These are phyloP conservation scores for Oxytorus armatus DNA, from an alignment of 2,888 invertebrate genomes.

Conservation along the genomic window DNA sequence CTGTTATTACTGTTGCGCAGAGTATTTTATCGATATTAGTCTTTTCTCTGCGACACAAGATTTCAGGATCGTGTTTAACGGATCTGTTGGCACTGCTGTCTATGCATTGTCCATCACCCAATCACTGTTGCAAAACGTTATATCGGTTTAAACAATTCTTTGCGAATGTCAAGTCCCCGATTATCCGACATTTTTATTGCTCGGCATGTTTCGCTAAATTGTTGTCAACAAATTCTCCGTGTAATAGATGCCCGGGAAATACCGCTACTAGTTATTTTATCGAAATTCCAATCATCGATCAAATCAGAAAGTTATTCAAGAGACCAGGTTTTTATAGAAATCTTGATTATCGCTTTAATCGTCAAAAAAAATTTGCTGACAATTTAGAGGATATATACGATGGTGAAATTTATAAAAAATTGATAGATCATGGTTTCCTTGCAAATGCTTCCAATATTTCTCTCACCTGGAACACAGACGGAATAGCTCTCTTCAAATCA, in stretches of 20 bases:
- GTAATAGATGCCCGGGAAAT: not conserved
- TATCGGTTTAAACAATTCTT: slow-evolving; percentile 10
- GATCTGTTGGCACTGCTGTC: slow-evolving; percentile 3
- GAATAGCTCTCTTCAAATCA: slow-evolving; percentile 32
- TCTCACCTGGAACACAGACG: slow-evolving; percentile 40
- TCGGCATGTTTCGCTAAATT: not conserved
- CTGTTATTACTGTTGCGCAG: not conserved
- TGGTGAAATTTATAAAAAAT: slow-evolving; percentile 30
- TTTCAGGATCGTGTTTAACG: not conserved
- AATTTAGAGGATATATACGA: slow-evolving; percentile 40
- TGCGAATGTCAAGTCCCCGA: not conserved
- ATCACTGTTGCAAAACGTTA: not conserved
- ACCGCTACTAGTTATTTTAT: slow-evolving; percentile 16
- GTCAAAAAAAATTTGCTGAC: not conserved
- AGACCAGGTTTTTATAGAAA: slow-evolving; percentile 2
- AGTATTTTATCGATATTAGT: not conserved
- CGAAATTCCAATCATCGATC: slow-evolving; percentile 19
- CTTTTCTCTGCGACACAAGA: slow-evolving; percentile 15
- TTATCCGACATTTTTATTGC: slow-evolving; percentile 16
- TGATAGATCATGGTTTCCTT: slow-evolving; percentile 22
- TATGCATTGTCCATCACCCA: slow-evolving; percentile 7
- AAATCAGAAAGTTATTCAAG: not conserved
- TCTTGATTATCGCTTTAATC: slow-evolving; percentile 10
- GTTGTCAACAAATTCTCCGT: not conserved
- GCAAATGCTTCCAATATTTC: slow-evolving; percentile 27